Conservation (phyloP, 2,888 invertebrate species). For the Plebejus melissa region DNA sequence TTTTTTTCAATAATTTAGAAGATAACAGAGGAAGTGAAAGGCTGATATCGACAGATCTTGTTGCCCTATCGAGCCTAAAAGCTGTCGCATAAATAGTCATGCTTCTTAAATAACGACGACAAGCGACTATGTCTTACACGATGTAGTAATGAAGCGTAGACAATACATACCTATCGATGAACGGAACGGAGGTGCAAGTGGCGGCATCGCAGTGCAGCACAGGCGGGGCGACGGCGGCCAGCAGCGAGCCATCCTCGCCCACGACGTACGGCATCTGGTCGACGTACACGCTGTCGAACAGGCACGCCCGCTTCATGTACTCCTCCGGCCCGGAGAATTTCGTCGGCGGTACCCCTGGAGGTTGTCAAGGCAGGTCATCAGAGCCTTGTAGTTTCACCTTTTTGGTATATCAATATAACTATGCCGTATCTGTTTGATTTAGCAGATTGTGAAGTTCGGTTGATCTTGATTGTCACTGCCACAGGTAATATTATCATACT, state of each 20-base stretch:
- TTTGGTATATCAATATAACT: no score
- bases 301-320: conserved; percentile 69
- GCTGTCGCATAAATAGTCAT: no score
- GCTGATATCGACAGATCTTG: neutral
- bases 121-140: neutral
- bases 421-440: no score
- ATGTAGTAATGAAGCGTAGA: neutral
- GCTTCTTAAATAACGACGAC: no score
- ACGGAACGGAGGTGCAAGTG: conserved; percentile 69
- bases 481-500: neutral
- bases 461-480: neutral
- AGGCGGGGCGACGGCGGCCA: conserved; percentile 70
- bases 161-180: conserved; percentile 59
- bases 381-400: neutral
- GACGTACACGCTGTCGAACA: conserved; percentile 66
- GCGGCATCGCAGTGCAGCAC: conserved; percentile 71
- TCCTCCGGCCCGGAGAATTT: conserved; percentile 65
- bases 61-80: no score
- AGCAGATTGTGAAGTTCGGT: neutral
- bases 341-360: conserved; percentile 64
- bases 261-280: conserved; percentile 70
- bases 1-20: neutral
- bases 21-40: neutral
- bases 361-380: neutral
- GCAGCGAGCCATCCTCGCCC: conserved; percentile 64